Evolutionary conservation across 1,140 invertebrate genomes (phyloP).

Genomic region (Dreissena rostriformis): DNA sequence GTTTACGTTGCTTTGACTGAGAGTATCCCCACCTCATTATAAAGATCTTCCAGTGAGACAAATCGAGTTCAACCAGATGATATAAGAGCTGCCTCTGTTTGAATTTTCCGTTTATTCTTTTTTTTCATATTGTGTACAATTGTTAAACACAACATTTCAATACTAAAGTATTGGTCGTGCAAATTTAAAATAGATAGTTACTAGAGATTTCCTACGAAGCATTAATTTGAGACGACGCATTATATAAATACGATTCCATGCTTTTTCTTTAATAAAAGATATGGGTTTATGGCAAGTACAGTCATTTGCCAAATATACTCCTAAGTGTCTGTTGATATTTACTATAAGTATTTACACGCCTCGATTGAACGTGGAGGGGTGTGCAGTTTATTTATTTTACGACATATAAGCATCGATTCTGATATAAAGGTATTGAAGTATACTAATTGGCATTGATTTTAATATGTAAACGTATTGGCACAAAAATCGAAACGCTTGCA

Average conservation of each 20-base stretch:
- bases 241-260: constrained; percentile 28
- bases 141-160: constrained; percentile 28
- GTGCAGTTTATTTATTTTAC: constrained; percentile 8
- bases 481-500: too few relatives aligned
- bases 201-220: constrained; percentile 5
- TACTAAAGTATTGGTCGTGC: constrained; percentile 39
- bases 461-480: too few relatives aligned
- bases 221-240: constrained; percentile 24
- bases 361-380: background rate
- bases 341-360: constrained; percentile 16
- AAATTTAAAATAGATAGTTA: constrained; percentile 33
- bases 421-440: constrained; percentile 48
- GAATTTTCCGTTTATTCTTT: constrained; percentile 24
- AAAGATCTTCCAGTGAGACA: too few relatives aligned
- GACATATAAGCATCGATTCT: constrained; percentile 35
- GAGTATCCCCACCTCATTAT: too few relatives aligned
- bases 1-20: too few relatives aligned
- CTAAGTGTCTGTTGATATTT: constrained; percentile 45
- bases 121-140: background rate
- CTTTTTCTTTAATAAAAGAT: constrained; percentile 17
- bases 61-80: too few relatives aligned
- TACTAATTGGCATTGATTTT: constrained; percentile 20
- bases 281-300: constrained; percentile 15
- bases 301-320: background rate
- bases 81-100: constrained; percentile 1